Percentiles rank a stretch among this genome's conserved stretches.
phyloP scores from a whole-genome alignment of 2,797 vertebrate genomes.

The Falco naumanni region DNA sequence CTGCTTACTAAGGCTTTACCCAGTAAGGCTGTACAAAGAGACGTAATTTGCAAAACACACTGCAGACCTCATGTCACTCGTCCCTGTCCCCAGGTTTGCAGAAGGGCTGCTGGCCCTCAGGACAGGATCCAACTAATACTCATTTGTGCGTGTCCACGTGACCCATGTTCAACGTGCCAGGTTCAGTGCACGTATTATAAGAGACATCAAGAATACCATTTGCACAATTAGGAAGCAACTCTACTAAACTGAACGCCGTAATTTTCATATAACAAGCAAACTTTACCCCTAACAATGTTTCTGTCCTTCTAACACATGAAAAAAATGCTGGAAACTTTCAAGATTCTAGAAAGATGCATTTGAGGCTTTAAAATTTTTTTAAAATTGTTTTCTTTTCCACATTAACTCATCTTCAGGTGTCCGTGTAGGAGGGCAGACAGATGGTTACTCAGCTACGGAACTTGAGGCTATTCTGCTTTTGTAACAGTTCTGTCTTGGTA shows the following conservation, averaged over 20 bases:
- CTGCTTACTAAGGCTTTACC: neutral
- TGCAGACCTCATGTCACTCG: neutral
- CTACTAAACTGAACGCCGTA: neutral
- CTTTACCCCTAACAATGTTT: neutral
- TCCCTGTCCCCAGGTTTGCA: neutral
- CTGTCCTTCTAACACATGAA: neutral
- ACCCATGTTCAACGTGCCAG: neutral
- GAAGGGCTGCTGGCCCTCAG: neutral
- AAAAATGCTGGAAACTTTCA: neutral
- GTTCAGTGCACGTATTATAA: fast-evolving
- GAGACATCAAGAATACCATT: neutral
- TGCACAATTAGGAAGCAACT: neutral
- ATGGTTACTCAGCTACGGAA: constrained; percentile 51
- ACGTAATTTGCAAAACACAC: neutral
- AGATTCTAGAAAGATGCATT: neutral
- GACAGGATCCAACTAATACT: neutral
- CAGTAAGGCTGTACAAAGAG: neutral
- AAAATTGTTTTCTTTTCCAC: constrained; percentile 12
- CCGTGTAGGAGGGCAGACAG: constrained; percentile 55
- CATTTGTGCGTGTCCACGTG: neutral
- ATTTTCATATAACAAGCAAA: neutral
- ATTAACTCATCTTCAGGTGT: constrained; percentile 62
- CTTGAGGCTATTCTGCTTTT: neutral
- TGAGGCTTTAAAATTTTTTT: neutral
- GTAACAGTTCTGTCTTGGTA: neutral